These are phyloP conservation scores for Catajapyx aquilonaris DNA, from an alignment of 1,140 invertebrate genomes.

Conservation along the genomic window DNA sequence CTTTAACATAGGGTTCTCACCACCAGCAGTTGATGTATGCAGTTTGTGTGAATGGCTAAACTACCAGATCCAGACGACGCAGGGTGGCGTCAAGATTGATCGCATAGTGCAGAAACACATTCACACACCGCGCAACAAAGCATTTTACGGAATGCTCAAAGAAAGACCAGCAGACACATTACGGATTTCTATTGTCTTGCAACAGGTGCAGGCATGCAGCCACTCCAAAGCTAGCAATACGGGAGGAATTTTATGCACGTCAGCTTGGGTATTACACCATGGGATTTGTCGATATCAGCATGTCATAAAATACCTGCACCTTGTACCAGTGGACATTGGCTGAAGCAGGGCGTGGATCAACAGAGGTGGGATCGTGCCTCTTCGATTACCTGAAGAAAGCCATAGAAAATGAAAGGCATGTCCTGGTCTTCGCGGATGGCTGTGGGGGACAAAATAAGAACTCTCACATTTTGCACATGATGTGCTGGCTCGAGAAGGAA, in stretches of 20 bases:
- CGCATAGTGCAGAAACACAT: constrained; percentile 10
- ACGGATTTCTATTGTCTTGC: constrained; percentile 18
- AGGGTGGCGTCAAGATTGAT: constrained; percentile 6
- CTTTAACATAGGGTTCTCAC: constrained; percentile 12
- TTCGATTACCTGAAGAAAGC: too few relatives aligned
- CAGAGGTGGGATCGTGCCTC: too few relatives aligned
- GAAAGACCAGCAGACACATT: constrained; percentile 11
- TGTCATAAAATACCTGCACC: too few relatives aligned
- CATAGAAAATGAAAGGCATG: too few relatives aligned
- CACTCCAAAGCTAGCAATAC: constrained; percentile 16
- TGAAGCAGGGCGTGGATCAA: too few relatives aligned
- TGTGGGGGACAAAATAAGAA: too few relatives aligned
- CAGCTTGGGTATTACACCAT: constrained; percentile 20
- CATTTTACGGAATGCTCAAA: constrained; percentile 15
- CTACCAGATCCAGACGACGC: constrained; percentile 10
- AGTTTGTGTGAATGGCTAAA: constrained; percentile 9
- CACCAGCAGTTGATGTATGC: constrained; percentile 11
- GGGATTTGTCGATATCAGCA: constrained; percentile 13
- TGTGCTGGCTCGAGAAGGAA: too few relatives aligned
- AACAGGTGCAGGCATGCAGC: constrained; percentile 18
- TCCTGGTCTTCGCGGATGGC: too few relatives aligned
- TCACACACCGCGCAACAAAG: constrained; percentile 15
- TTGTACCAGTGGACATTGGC: too few relatives aligned
- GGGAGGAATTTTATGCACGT: constrained; percentile 16
- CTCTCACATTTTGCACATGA: too few relatives aligned